Evolutionary conservation across 2,888 invertebrate genomes (phyloP), one percentile per base, ranked within the genome.

Genomic region (Marronus borbonicus): DNA sequence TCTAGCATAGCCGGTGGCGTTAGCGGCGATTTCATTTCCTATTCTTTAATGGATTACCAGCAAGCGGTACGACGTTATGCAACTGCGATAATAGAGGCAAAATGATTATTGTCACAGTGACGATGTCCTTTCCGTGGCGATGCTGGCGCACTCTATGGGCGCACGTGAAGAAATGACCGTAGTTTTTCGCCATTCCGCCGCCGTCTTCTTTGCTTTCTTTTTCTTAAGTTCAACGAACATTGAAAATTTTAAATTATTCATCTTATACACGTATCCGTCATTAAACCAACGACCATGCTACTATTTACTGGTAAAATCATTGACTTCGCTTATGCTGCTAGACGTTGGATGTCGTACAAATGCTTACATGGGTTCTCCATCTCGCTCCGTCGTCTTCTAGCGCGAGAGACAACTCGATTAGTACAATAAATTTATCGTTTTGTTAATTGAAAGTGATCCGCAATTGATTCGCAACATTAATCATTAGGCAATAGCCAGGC

Each of bases 31-130:
- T 78, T 78, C 66, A 68, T 78, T 76, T 78, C 78, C 75, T 69
- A 68, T 78, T 69, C 76, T 62, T 69, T 78, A 78, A 78, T 76
- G 78, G 44, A 44, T 44, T 44, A 44, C 44, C 44, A 44, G 44
- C 44, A 44, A 74, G 31, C 64, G 39, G 24, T 14, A 7, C 20
- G 64, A 24, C 72, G 75, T 78, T 78, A 76, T 62, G 78, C 68
- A 78, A 78, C 68, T 24, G 50, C 68, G 28, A 68, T 39, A 68
- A 68, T 78, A 76, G 75, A 76, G 76, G 74, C 75, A 78, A 78
- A 78, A 78, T 78, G 76, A 76, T 77, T 31, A 58, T 76, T 36
- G 70, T 64, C 36, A 52, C 69, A 14, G 52, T 20, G 20, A 55
- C 55, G 55, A 44, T 12, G 44, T 44, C 64, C 68, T 78, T 72